Conservation (phyloP, 2,113 vertebrate genomes). For the Plecotus auritus region DNA sequence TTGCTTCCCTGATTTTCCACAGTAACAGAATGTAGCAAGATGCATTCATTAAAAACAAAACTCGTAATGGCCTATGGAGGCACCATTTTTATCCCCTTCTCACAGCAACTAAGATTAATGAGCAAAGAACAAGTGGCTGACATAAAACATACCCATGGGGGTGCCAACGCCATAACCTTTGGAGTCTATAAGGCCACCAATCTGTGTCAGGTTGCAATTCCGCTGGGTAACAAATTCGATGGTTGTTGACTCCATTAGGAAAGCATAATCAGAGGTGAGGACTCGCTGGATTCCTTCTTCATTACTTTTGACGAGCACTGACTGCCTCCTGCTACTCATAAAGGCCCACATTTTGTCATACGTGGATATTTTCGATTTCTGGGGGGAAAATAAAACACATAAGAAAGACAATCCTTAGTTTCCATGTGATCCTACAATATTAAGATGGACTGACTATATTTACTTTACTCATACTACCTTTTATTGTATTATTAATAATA, state of each 20-base stretch:
- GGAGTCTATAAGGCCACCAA: conserved; percentile 97
- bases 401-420: background rate
- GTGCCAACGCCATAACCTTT: conserved; percentile 97
- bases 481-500: background rate
- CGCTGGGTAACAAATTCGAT: conserved; percentile 97
- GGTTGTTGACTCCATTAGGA: conserved; percentile 98
- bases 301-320: conserved; percentile 96
- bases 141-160: conserved; percentile 92
- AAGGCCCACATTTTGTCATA: conserved; percentile 99
- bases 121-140: conserved; percentile 49
- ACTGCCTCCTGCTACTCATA: conserved; percentile 97
- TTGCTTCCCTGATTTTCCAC: background rate
- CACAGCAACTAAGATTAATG: conserved; percentile 60
- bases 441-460: background rate
- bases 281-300: conserved; percentile 97
- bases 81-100: background rate
- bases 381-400: conserved; percentile 62
- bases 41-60: background rate
- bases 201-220: conserved; percentile 99
- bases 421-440: background rate
- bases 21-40: background rate
- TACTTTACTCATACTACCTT: background rate
- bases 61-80: background rate
- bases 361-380: conserved; percentile 99
- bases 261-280: conserved; percentile 97